A percentile compares a stretch with the other conserved stretches of the same genome.
phyloP scores from a whole-genome alignment of 2,113 vertebrate species.

The Stigmatopora argus region DNA sequence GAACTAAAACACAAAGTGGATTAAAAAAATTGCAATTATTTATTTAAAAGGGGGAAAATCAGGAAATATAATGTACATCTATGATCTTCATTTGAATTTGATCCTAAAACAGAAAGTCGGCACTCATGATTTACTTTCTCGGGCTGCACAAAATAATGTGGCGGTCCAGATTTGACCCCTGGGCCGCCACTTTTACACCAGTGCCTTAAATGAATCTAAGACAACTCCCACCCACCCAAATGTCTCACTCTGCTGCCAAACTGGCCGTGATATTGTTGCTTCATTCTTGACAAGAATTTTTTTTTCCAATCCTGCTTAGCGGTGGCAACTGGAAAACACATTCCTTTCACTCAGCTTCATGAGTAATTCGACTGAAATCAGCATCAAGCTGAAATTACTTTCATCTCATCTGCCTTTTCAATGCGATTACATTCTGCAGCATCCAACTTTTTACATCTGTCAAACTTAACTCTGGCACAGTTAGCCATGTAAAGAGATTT shows the following conservation, averaged over 20 bases:
- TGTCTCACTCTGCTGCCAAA: slow-evolving; percentile 38
- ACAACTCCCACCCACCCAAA: not conserved
- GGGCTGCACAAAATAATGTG: too few species aligned
- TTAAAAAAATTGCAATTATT: too few species aligned
- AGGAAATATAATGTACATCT: too few species aligned
- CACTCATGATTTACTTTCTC: too few species aligned
- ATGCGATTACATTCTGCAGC: slow-evolving; percentile 20
- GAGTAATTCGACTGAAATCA: slow-evolving; percentile 23
- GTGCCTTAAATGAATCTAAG: slow-evolving; percentile 9
- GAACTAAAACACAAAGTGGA: too few species aligned
- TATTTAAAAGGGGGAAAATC: too few species aligned
- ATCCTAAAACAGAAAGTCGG: too few species aligned
- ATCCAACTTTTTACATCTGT: slow-evolving; percentile 14
- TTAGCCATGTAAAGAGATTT: slow-evolving; percentile 14
- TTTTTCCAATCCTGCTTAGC: slow-evolving; percentile 10
- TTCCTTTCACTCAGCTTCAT: slow-evolving; percentile 17
- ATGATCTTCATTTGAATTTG: too few species aligned
- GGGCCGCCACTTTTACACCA: too few species aligned
- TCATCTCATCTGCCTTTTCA: slow-evolving; percentile 15
- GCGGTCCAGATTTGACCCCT: too few species aligned
- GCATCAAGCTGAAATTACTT: slow-evolving; percentile 15
- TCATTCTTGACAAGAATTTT: slow-evolving; percentile 10
- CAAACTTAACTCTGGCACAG: slow-evolving; percentile 16
- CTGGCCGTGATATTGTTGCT: slow-evolving; percentile 40
- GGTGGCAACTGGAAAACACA: not conserved